Conservation (phyloP, 2,797 vertebrate genomes). For the Dromococcyx pavoninus region DNA sequence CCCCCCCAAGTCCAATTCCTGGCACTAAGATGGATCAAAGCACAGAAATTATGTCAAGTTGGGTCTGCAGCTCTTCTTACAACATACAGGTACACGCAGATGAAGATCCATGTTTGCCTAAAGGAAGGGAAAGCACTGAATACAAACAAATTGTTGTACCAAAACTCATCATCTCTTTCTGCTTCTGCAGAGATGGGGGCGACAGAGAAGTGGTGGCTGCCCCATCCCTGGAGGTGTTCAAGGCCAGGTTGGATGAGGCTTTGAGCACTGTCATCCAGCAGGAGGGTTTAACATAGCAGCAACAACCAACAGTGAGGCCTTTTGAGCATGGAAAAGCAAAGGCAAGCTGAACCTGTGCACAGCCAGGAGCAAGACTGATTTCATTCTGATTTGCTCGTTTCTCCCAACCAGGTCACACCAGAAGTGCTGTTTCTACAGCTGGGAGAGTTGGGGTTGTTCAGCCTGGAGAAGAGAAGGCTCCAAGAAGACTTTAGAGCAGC, state of each 20-base stretch:
- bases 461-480: too few relatives aligned
- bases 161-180: neutral
- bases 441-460: too few relatives aligned
- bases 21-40: neutral
- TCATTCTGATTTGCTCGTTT: neutral
- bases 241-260: too few relatives aligned
- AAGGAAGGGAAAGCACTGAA: neutral
- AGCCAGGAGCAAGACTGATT: neutral
- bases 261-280: too few relatives aligned
- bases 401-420: fast-evolving
- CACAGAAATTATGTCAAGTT: neutral
- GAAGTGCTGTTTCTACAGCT: neutral
- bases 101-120: neutral
- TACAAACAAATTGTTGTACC: neutral
- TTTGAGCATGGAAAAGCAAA: neutral
- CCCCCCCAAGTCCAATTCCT: neutral
- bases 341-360: neutral
- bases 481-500: too few relatives aligned
- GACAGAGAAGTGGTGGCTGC: too few relatives aligned
- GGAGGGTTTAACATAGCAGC: neutral
- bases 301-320: fast-evolving
- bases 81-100: neutral
- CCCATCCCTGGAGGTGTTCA: too few relatives aligned
- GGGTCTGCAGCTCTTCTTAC: neutral
- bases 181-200: neutral